Conservation (phyloP, 2,113 vertebrate species). For the Syngnathus floridae region DNA sequence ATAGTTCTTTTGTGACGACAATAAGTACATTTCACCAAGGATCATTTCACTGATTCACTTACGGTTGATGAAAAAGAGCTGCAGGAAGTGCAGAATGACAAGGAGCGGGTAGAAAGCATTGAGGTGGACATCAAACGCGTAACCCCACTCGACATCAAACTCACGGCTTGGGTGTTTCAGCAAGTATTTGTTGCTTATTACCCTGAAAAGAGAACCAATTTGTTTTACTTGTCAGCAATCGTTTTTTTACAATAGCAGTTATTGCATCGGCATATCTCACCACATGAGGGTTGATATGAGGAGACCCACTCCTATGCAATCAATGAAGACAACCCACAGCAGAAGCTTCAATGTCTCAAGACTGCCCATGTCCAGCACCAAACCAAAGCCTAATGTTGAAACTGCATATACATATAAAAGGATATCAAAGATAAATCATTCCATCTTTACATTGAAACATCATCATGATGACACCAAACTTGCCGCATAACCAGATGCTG, state of each 20-base stretch:
- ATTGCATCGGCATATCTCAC: conserved; percentile 65
- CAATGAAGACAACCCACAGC: conserved; percentile 96
- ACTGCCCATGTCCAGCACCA: conserved; percentile 90
- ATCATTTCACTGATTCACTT: conserved; percentile 50
- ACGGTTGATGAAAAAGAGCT: conserved; percentile 98
- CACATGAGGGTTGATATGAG: conserved; percentile 96
- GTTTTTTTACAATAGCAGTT: background rate
- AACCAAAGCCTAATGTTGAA: conserved; percentile 90
- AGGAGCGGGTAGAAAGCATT: conserved; percentile 97
- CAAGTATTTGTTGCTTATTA: conserved; percentile 89
- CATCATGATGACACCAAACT: conserved; percentile 27
- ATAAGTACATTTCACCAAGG: background rate
- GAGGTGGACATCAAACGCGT: conserved; percentile 94
- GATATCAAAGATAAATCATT: background rate
- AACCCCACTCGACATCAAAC: conserved; percentile 96
- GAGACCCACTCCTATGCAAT: conserved; percentile 92
- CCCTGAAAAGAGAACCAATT: conserved; percentile 63
- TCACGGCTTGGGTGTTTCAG: conserved; percentile 83
- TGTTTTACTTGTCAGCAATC: background rate
- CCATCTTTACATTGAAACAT: background rate
- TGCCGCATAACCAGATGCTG: conserved; percentile 94
- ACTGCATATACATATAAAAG: conserved; percentile 64
- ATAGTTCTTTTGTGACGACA: background rate
- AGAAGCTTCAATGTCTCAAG: conserved; percentile 90
- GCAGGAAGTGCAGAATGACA: conserved; percentile 92